These are phyloP conservation scores for Chunga burmeisteri DNA, from an alignment of 2,113 vertebrate genomes.

Conservation along the genomic window DNA sequence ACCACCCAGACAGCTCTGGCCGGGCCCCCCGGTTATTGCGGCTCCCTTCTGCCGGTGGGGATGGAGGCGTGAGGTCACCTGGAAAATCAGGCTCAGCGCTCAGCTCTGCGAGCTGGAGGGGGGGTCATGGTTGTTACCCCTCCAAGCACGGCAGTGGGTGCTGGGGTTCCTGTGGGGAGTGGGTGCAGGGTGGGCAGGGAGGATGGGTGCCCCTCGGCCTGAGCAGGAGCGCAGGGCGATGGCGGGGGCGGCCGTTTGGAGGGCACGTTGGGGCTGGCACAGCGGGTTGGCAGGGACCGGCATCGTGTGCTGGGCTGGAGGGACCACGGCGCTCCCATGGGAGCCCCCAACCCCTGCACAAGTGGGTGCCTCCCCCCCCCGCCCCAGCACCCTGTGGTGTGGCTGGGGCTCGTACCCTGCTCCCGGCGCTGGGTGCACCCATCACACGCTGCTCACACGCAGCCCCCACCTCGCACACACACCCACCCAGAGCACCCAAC, in stretches of 20 bases:
- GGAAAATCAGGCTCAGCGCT: not conserved
- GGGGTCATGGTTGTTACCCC: not conserved
- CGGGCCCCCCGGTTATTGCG: not conserved
- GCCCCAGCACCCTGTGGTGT: accelerated
- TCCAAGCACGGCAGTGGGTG: accelerated
- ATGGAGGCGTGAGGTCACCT: not conserved
- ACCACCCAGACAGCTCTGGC: not conserved
- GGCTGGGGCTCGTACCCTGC: not conserved
- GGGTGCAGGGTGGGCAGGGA: not conserved
- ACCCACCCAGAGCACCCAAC: not conserved
- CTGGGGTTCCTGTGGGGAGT: accelerated
- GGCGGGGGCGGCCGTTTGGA: not conserved
- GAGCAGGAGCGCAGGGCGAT: not conserved
- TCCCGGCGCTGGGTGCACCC: not conserved
- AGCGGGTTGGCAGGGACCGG: not conserved
- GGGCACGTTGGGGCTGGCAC: not conserved
- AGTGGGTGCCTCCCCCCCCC: not conserved
- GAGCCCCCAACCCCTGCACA: not conserved
- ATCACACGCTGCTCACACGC: not conserved
- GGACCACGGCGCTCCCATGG: not conserved
- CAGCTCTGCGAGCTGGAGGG: not conserved
- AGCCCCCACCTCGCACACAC: not conserved
- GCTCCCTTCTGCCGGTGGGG: not conserved
- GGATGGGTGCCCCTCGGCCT: not conserved
- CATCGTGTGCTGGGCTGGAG: not conserved